These are phyloP conservation scores for Campylomormyrus numenius DNA, from an alignment of 2,113 vertebrate species.

Conservation along the genomic window DNA sequence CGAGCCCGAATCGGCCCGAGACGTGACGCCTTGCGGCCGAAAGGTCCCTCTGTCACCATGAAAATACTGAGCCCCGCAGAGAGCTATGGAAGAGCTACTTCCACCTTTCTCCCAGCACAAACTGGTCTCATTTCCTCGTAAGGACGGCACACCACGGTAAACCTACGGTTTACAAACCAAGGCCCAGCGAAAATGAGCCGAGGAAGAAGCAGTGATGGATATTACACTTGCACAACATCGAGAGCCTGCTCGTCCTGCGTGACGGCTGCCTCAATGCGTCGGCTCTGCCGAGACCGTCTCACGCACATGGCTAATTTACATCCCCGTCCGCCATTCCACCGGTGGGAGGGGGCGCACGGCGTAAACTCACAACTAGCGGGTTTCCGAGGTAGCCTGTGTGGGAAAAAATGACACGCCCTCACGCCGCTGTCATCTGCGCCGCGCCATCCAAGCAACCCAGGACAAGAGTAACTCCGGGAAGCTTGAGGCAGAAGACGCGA, in stretches of 20 bases:
- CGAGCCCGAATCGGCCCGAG: background rate
- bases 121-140: background rate
- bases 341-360: no score
- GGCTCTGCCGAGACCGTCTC: background rate
- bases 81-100: background rate
- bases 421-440: background rate
- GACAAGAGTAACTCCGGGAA: background rate
- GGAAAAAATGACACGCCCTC: background rate
- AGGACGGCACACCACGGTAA: background rate
- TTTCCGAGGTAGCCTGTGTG: background rate
- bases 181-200: slow-evolving; percentile 26
- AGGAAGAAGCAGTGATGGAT: slow-evolving; percentile 31
- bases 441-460: background rate
- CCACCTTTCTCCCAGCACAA: slow-evolving; percentile 23
- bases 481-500: no score
- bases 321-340: background rate
- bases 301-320: slow-evolving; percentile 6
- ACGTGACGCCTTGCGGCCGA: background rate
- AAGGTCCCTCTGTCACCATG: background rate
- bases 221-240: slow-evolving; percentile 53
- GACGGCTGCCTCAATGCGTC: background rate
- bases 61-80: background rate
- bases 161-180: slow-evolving; percentile 27
- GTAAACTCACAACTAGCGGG: background rate
- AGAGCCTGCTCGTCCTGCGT: slow-evolving; percentile 36